Conservation (phyloP, 2,113 vertebrate genomes). For the Mustelus asterias region DNA sequence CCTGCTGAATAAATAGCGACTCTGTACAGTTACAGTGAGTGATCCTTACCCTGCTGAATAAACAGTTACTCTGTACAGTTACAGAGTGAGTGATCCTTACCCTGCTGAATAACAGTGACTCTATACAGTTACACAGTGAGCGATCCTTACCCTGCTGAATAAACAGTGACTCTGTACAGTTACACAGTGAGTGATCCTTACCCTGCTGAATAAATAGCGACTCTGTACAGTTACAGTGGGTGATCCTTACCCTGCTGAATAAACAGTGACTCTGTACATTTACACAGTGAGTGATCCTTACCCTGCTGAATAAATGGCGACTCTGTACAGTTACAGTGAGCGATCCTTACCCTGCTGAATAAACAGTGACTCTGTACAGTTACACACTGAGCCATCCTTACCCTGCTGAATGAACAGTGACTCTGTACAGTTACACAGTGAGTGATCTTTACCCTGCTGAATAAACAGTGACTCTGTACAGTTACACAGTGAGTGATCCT, state of each 20-base stretch:
- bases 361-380: not conserved
- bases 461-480: no score
- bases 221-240: not conserved
- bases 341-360: not conserved
- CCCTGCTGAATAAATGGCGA: not conserved
- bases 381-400: not conserved
- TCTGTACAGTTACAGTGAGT: not conserved
- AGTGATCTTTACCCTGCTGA: no score
- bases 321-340: not conserved
- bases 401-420: not conserved
- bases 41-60: not conserved
- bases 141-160: no score
- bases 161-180: no score
- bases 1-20: not conserved
- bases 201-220: not conserved
- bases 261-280: not conserved
- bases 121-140: not conserved
- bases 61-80: not conserved
- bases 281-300: not conserved
- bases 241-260: not conserved
- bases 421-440: not conserved
- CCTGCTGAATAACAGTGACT: not conserved
- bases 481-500: not conserved
- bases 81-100: not conserved
- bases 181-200: not conserved